Evolutionary conservation across 2,113 vertebrate genomes (phyloP).

Genomic region (Takifugu bimaculatus): DNA sequence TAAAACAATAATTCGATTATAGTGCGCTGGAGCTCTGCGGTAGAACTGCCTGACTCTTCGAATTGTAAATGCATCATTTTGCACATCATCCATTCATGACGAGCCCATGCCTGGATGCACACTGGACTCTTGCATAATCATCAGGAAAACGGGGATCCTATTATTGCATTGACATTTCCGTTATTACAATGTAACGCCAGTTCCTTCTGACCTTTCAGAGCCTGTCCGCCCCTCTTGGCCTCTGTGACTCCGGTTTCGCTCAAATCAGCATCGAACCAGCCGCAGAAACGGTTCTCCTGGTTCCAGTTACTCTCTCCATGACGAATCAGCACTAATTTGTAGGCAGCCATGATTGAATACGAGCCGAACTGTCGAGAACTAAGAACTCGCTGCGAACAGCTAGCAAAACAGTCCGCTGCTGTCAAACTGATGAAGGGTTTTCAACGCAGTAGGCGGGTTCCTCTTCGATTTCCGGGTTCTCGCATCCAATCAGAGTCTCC

Average conservation of each 20-base stretch:
- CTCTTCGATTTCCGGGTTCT: conserved; percentile 41
- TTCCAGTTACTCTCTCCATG: conserved; percentile 95
- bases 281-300: conserved; percentile 94
- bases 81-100: conserved; percentile 7
- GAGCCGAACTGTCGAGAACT: neutral
- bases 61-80: neutral
- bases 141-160: too few species aligned
- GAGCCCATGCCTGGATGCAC: conserved; percentile 2
- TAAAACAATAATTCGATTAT: too few species aligned
- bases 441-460: conserved; percentile 40
- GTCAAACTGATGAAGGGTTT: conserved; percentile 12
- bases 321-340: conserved; percentile 87
- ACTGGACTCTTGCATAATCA: conserved; percentile 21
- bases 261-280: conserved; percentile 92
- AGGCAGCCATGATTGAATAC: conserved; percentile 62
- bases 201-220: conserved; percentile 72
- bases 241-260: conserved; percentile 86
- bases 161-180: neutral
- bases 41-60: too few species aligned
- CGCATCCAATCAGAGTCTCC: conserved; percentile 39
- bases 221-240: conserved; percentile 84
- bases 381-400: neutral
- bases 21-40: too few species aligned
- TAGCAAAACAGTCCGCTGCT: neutral
- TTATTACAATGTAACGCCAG: neutral